Evolutionary conservation across 2,888 invertebrate genomes (phyloP).

Genomic region (Oxytorus armatus): DNA sequence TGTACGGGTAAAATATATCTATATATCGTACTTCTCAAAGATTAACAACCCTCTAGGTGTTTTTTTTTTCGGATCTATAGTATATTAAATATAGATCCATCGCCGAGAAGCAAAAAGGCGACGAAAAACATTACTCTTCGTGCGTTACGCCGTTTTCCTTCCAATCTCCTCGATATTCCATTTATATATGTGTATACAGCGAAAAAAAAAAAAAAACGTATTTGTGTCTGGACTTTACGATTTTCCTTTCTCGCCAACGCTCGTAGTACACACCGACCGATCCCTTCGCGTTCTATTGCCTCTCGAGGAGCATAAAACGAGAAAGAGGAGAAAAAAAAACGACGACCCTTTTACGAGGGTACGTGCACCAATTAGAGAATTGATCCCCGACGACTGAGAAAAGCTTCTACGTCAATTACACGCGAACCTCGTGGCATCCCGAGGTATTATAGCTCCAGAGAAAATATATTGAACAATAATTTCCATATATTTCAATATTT

Average conservation of each 20-base stretch:
- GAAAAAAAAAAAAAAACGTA: not conserved
- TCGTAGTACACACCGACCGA: conserved; percentile 22
- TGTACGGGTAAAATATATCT: not conserved
- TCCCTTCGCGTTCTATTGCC: conserved; percentile 41
- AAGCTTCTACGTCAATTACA: conserved; percentile 51
- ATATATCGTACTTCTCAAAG: conserved; percentile 48
- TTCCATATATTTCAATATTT: not conserved
- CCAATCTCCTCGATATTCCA: not conserved
- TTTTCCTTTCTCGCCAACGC: conserved; percentile 32
- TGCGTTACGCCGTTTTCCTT: not conserved
- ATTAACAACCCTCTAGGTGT: conserved; percentile 56
- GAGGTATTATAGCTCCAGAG: not conserved
- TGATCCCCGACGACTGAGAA: conserved; percentile 17
- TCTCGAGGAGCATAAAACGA: conserved; percentile 1
- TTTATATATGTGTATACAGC: not conserved
- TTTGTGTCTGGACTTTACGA: conserved; percentile 45
- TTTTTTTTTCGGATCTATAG: conserved; percentile 26
- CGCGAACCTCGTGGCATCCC: not conserved
- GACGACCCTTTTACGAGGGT: conserved; percentile 49
- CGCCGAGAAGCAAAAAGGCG: not conserved
- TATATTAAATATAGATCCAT: conserved; percentile 11
- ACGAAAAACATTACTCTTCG: not conserved
- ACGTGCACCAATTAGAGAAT: conserved; percentile 52
- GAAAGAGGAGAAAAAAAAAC: conserved; percentile 7
- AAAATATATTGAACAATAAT: conserved; percentile 3